Evolutionary conservation across 2,113 vertebrate species (phyloP).

Genomic region (Festucalex cinctus): DNA sequence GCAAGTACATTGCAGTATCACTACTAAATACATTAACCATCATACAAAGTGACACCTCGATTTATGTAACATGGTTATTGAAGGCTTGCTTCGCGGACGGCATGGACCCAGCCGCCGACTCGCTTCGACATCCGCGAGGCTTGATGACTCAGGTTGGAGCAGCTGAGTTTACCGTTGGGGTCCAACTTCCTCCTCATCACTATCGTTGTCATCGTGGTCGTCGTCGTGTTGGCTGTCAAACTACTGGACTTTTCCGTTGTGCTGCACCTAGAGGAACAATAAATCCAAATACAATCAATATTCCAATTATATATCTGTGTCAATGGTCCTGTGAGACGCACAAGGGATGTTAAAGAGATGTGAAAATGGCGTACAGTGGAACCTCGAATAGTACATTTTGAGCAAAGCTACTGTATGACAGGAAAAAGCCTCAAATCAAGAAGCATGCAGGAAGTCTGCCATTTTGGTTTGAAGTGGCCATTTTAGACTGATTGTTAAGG

Average conservation of each 20-base stretch:
- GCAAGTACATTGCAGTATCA: conserved; percentile 21
- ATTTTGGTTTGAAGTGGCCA: neutral
- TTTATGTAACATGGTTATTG: conserved; percentile 10
- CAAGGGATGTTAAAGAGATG: neutral
- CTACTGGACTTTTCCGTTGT: conserved; percentile 22
- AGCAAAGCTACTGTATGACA: neutral
- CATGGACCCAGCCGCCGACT: conserved; percentile 54
- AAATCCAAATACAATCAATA: neutral
- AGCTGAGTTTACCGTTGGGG: conserved; percentile 60
- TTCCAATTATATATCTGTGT: neutral
- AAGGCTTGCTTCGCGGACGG: conserved; percentile 49
- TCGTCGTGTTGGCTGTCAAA: neutral
- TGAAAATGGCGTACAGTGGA: neutral
- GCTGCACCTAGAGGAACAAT: conserved; percentile 21
- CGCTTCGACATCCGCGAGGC: conserved; percentile 45
- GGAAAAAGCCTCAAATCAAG: too few relatives aligned
- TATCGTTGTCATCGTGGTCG: too few relatives aligned
- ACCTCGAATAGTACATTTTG: neutral
- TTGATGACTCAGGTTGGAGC: conserved; percentile 56
- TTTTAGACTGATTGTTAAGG: neutral
- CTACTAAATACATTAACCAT: conserved; percentile 8
- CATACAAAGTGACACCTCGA: conserved; percentile 28
- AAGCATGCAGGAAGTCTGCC: neutral
- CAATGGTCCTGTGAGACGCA: neutral
- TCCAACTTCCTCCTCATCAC: conserved; percentile 62